phyloP scores from a whole-genome alignment of 2,113 vertebrate genomes.

The Forbesichthys papilliferus region DNA sequence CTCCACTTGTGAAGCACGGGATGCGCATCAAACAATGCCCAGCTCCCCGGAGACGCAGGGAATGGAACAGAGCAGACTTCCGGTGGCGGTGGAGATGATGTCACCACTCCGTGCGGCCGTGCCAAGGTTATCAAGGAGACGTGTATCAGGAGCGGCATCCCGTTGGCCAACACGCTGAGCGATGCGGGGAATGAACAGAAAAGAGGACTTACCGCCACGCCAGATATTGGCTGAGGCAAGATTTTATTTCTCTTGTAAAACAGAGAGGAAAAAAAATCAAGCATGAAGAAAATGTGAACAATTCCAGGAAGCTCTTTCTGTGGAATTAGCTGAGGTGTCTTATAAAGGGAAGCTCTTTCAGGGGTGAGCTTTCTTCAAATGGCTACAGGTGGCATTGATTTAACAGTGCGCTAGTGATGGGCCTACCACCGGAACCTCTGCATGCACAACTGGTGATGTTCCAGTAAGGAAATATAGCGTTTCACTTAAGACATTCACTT shows the following conservation, averaged over 20 bases:
- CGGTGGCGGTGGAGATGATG: neutral
- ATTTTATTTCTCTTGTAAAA: too few species aligned
- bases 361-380: neutral
- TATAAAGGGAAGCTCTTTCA: conserved; percentile 32
- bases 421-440: too few species aligned
- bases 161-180: conserved; percentile 41
- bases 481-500: too few species aligned
- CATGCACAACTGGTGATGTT: neutral
- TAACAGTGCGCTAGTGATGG: too few species aligned
- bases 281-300: conserved; percentile 17
- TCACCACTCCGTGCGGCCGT: neutral
- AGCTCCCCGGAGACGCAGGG: conserved; percentile 24
- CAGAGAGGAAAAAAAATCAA: too few species aligned
- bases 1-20: neutral
- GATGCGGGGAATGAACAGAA: conserved; percentile 52
- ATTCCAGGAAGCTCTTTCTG: conserved; percentile 50
- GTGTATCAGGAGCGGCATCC: conserved; percentile 35
- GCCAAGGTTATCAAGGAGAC: conserved; percentile 46
- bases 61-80: conserved; percentile 10
- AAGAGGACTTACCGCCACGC: conserved; percentile 29
- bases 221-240: too few species aligned
- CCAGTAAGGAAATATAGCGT: too few species aligned
- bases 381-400: neutral
- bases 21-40: conserved; percentile 11
- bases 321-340: conserved; percentile 39